phyloP scores from a whole-genome alignment of 2,113 vertebrate species.

The Megatriorchis doriae region DNA sequence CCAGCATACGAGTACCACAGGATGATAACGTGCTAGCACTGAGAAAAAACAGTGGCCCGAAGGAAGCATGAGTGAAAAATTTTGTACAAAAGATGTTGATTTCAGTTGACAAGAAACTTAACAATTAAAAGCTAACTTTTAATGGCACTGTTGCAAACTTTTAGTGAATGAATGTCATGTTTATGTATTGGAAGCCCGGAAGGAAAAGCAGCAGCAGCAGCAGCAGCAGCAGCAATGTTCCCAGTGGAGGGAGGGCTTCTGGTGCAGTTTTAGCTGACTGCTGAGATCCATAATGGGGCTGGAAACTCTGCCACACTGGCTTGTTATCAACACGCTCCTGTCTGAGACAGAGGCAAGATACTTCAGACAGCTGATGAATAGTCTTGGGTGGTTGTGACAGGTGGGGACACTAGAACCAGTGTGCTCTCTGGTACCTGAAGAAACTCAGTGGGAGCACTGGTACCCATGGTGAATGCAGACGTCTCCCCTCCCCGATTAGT shows the following conservation, averaged over 20 bases:
- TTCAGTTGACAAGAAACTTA: background rate
- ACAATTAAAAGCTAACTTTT: background rate
- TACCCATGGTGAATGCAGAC: background rate
- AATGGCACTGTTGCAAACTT: background rate
- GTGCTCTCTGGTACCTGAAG: background rate
- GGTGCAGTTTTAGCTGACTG: background rate
- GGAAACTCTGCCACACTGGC: background rate
- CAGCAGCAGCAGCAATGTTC: background rate
- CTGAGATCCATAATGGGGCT: background rate
- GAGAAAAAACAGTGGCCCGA: background rate
- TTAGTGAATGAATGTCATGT: background rate
- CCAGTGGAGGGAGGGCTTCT: background rate
- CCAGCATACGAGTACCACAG: background rate
- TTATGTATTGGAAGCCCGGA: background rate
- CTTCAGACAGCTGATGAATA: background rate
- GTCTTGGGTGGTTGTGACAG: background rate
- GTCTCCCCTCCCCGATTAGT: background rate
- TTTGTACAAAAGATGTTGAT: background rate
- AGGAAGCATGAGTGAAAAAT: background rate
- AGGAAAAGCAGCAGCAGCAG: background rate
- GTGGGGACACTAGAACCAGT: fast-evolving
- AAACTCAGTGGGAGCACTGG: background rate
- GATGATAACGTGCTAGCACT: background rate
- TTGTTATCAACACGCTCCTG: background rate
- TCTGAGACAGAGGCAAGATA: background rate